A percentile compares a stretch with the other conserved stretches of the same genome.
Conservation (phyloP, 2,113 vertebrate species). For the Boleophthalmus pectinirostris region DNA sequence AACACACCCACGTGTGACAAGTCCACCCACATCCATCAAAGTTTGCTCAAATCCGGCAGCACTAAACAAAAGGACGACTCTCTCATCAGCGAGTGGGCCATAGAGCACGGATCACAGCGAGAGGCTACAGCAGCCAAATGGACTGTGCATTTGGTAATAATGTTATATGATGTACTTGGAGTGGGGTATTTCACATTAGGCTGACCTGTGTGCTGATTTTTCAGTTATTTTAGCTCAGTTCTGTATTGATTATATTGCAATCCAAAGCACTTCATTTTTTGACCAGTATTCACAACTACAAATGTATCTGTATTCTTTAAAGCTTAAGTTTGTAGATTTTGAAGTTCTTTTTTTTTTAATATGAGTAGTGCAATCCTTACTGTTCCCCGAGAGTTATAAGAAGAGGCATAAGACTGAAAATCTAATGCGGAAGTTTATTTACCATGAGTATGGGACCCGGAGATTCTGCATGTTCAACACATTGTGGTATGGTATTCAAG, state of each 20-base stretch:
- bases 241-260: background rate
- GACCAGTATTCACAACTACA: conserved; percentile 11
- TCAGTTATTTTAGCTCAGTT: background rate
- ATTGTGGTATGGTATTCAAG: too few relatives aligned
- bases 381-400: too few relatives aligned
- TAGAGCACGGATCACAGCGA: conserved; percentile 55
- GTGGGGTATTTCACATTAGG: conserved; percentile 32
- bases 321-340: conserved; percentile 5
- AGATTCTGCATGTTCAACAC: too few relatives aligned
- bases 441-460: too few relatives aligned
- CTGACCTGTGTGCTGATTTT: conserved; percentile 9
- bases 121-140: conserved; percentile 39
- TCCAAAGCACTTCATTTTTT: conserved; percentile 22
- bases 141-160: conserved; percentile 17
- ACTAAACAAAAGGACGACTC: conserved; percentile 65
- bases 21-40: conserved; percentile 78
- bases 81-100: conserved; percentile 59
- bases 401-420: too few relatives aligned
- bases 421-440: too few relatives aligned
- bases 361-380: too few relatives aligned
- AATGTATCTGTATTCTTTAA: conserved; percentile 13
- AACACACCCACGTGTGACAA: conserved; percentile 76
- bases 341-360: too few relatives aligned
- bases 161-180: conserved; percentile 18
- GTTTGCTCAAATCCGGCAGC: conserved; percentile 68